These are phyloP conservation scores for Poeciliopsis occidentalis DNA, from an alignment of 2,113 vertebrate genomes.

Conservation along the genomic window DNA sequence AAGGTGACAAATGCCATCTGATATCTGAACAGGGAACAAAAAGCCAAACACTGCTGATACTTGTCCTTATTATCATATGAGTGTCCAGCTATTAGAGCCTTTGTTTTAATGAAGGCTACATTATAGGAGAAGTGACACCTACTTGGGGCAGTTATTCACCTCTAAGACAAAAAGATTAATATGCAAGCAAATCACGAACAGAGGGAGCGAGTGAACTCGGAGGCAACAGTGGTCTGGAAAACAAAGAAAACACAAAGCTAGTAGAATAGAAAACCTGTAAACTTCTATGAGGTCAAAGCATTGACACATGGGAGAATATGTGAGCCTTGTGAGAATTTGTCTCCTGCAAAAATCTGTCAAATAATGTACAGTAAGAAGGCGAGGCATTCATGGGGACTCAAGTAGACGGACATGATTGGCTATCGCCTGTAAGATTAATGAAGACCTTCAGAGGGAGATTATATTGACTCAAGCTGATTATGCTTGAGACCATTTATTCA, in stretches of 20 bases:
- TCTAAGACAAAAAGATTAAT: conserved; percentile 2
- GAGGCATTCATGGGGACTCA: conserved; percentile 81
- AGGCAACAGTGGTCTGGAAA: conserved; percentile 15
- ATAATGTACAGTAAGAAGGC: conserved; percentile 84
- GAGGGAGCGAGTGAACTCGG: conserved; percentile 35
- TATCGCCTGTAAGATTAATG: conserved; percentile 89
- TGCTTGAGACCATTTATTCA: conserved; percentile 84
- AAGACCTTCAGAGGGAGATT: conserved; percentile 86
- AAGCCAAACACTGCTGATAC: conserved; percentile 10
- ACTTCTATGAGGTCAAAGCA: conserved; percentile 10
- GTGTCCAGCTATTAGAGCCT: conserved; percentile 5
- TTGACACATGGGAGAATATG: conserved; percentile 12
- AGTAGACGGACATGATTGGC: conserved; percentile 89
- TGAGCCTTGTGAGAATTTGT: conserved; percentile 12
- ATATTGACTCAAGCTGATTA: conserved; percentile 87
- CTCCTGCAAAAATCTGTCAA: conserved; percentile 57
- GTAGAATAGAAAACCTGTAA: conserved; percentile 23
- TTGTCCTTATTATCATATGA: conserved; percentile 6
- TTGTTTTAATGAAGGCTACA: conserved; percentile 12
- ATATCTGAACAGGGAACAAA: conserved; percentile 36
- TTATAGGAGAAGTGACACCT: background rate
- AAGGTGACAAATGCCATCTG: conserved; percentile 41
- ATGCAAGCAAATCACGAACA: conserved; percentile 11
- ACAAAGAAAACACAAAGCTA: conserved; percentile 6
- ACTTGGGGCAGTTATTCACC: conserved; percentile 3